phyloP scores from a whole-genome alignment of 2,797 vertebrate species.

The Myioborus miniatus region DNA sequence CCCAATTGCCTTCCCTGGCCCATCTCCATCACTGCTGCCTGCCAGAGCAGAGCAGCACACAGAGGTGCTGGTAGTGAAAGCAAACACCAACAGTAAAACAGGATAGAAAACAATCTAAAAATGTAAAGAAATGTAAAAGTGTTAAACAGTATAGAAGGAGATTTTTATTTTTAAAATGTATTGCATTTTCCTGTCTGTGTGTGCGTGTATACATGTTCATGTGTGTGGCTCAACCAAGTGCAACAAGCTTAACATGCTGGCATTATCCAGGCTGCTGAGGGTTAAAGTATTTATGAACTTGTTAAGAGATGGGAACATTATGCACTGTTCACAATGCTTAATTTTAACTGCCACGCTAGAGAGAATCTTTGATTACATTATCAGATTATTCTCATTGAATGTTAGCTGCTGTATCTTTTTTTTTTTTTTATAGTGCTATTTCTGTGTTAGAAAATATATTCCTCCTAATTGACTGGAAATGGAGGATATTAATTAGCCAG shows the following conservation, averaged over 20 bases:
- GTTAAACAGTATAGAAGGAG: neutral
- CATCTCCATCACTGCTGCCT: neutral
- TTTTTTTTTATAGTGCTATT: neutral
- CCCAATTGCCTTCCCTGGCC: neutral
- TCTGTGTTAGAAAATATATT: slow-evolving; percentile 23
- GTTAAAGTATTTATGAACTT: slow-evolving; percentile 36
- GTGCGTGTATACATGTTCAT: accelerated
- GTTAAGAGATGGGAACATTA: slow-evolving; percentile 22
- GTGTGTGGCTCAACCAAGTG: neutral
- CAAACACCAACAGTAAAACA: neutral
- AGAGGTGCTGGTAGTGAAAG: neutral
- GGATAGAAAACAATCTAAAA: neutral
- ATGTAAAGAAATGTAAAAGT: neutral
- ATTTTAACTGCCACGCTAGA: neutral
- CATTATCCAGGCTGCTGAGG: neutral
- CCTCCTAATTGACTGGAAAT: neutral
- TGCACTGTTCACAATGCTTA: slow-evolving; percentile 26
- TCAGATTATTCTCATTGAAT: slow-evolving; percentile 35
- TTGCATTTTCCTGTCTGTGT: neutral
- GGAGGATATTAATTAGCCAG: neutral
- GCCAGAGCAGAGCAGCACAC: neutral
- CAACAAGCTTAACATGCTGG: neutral
- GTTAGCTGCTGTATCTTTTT: neutral
- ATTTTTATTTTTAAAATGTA: neutral
- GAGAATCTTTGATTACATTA: slow-evolving; percentile 53